Base-by-base conservation (phyloP, 1,140 invertebrate species). In the Apis cerana region DNA sequence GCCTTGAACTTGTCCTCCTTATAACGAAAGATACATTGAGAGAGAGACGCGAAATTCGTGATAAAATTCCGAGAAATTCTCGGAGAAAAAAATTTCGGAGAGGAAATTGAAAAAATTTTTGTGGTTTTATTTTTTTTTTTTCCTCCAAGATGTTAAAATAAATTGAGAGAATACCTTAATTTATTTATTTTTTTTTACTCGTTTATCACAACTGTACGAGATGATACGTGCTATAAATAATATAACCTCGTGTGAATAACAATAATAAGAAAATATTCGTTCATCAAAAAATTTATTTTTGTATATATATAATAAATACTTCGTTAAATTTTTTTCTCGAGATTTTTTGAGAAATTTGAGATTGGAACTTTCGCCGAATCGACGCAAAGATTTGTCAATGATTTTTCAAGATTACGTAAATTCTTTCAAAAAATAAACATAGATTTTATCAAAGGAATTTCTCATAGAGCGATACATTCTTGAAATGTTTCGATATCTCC, bases 1-100 rank as follows among this genome's bases (percentile, higher is more conserved):
- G 61, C 83, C 82, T 89, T 87, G 85, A 83, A 88, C 86, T 88
- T 87, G 85, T 65, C 69, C 79, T 81, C 85, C 43, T 79, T 65
- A 54, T 13, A 19, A 7, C 13, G 27, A 19, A 74, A 74, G 80
- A 77, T 27, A 7, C 17, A 4, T 12, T 52, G 21, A 17, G 64
- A 33, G 77, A 48, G 72, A 58, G 15, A 56, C 7, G 23, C 17
- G 56, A 58, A 72, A 69, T 65, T 76, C 67, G 15, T 23, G 72
- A n/a, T 13, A 21, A 7, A 77, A n/a, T 43, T 50, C 48, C 12
- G 33, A 10, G 2, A 48, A n/a, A 43, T 21, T 19, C 2, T 17
- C 27, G 62, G 21, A 4, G 52, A 43, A 7, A 11, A n/a, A 43
- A 80, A 33, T 17, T 21, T 33, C 59, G 59, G 10, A 4, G 52